Conservation (phyloP, 2,113 vertebrate genomes). For the Cebidichthys violaceus region DNA sequence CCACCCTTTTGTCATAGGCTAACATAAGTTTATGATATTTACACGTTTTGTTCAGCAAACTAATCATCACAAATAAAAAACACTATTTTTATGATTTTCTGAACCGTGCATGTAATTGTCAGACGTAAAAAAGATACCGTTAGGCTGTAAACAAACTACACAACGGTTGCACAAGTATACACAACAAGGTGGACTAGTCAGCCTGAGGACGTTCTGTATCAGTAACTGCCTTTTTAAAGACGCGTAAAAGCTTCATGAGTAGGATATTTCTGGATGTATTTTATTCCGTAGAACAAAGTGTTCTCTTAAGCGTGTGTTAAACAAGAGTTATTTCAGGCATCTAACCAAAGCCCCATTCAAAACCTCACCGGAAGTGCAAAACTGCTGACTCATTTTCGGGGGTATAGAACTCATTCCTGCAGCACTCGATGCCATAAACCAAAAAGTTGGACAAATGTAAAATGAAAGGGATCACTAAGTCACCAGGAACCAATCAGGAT, state of each 20-base stretch:
- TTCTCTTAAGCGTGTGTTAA: no score
- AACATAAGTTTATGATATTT: no score
- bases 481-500: neutral
- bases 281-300: neutral
- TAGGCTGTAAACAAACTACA: neutral
- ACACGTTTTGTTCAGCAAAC: no score
- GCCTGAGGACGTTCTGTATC: neutral
- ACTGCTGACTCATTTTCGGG: no score
- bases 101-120: neutral
- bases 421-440: neutral
- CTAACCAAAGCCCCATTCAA: no score
- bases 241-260: neutral
- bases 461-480: neutral
- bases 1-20: no score
- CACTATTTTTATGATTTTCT: neutral
- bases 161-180: neutral
- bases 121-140: neutral
- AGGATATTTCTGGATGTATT: neutral
- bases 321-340: no score
- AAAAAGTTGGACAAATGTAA: neutral
- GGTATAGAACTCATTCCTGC: no score
- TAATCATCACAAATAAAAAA: neutral
- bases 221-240: neutral
- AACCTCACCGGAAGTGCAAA: no score
- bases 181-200: neutral